These are phyloP conservation scores for Pseudochromis fuscus DNA, from an alignment of 2,797 vertebrate genomes.

Conservation along the genomic window DNA sequence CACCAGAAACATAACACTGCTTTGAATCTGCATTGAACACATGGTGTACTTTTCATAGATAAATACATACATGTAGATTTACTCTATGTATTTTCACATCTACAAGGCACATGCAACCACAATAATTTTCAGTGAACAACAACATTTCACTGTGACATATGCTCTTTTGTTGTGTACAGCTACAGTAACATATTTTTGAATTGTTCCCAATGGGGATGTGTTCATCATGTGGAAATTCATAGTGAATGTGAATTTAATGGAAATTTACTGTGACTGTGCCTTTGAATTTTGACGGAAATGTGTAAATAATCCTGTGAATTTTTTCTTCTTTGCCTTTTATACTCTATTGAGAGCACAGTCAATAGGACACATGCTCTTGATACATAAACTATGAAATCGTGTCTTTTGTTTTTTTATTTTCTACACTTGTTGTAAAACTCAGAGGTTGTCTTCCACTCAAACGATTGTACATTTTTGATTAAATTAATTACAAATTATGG, in stretches of 20 bases:
- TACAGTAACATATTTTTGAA: not conserved
- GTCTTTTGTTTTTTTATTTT: not conserved
- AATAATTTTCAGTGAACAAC: not conserved
- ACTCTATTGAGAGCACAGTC: not conserved
- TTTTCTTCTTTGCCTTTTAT: not conserved
- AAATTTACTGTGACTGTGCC: not conserved
- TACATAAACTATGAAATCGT: not conserved
- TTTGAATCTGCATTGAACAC: too few species aligned
- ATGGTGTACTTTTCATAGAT: too few species aligned
- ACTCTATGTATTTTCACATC: not conserved
- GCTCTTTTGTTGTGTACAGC: not conserved
- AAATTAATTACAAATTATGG: not conserved
- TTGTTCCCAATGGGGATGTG: constrained; percentile 6
- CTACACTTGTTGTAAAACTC: not conserved
- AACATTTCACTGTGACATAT: not conserved
- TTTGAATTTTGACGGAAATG: constrained; percentile 12
- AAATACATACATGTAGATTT: too few species aligned
- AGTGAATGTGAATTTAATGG: constrained; percentile 8
- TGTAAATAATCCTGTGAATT: not conserved
- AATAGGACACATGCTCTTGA: not conserved
- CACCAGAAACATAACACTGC: too few species aligned
- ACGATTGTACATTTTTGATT: not conserved
- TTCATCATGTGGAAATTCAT: constrained; percentile 7
- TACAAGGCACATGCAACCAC: not conserved
- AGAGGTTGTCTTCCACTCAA: not conserved